A percentile compares a stretch with the other conserved stretches of the same genome.
Evolutionary conservation across 2,888 invertebrate genomes (phyloP).

Genomic region (Phrixothrix hirtus): DNA sequence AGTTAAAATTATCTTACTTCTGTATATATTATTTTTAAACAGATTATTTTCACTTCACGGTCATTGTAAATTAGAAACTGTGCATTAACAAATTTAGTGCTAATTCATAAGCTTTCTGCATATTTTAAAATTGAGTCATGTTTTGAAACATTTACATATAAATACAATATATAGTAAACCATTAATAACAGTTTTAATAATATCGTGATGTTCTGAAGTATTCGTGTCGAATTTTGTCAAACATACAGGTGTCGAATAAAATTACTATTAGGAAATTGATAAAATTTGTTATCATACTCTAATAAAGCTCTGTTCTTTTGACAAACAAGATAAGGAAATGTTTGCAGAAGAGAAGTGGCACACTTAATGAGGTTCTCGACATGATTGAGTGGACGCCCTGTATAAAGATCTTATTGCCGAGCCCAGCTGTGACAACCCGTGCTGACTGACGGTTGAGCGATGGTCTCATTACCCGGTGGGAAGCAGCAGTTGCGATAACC

Average conservation of each 20-base stretch:
- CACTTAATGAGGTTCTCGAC: constrained; percentile 43
- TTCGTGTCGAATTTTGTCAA: constrained; percentile 16
- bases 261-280: constrained; percentile 26
- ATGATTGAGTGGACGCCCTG: constrained; percentile 44
- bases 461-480: constrained; percentile 47
- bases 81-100: no score
- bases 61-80: no score
- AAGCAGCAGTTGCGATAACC: constrained; percentile 41
- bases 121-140: no score
- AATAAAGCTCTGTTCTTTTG: constrained; percentile 32
- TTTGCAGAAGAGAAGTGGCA: constrained; percentile 37
- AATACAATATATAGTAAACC: no score
- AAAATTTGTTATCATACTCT: constrained; percentile 27
- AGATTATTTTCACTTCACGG: no score
- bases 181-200: no score
- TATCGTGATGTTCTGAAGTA: no score
- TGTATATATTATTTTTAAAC: no score
- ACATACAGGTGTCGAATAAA: constrained; percentile 23
- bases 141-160: no score
- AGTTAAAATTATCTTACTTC: no score
- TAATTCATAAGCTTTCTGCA: no score
- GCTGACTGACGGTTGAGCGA: constrained; percentile 45
- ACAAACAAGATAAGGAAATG: constrained; percentile 43
- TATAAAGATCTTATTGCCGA: constrained; percentile 42
- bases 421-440: constrained; percentile 39